Conservation (phyloP, 2,113 vertebrate species). For the Lagopus muta region DNA sequence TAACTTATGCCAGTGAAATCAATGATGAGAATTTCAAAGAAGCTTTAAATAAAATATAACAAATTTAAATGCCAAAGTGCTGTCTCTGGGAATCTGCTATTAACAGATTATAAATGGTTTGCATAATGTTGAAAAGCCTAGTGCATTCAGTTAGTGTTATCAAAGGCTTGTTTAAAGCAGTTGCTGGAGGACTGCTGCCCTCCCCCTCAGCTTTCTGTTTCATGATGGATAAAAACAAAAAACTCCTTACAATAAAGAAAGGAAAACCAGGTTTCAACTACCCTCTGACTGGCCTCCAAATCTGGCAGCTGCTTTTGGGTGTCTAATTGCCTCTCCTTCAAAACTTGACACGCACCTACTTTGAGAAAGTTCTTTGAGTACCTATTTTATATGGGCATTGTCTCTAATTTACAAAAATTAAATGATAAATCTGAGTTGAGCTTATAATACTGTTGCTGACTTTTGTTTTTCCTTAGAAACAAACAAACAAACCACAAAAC, state of each 20-base stretch:
- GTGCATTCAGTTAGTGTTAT: slow-evolving; percentile 66
- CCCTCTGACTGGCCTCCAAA: slow-evolving; percentile 59
- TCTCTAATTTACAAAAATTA: neutral
- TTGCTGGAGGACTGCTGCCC: slow-evolving; percentile 65
- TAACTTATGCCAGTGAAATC: slow-evolving; percentile 71
- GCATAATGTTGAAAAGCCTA: slow-evolving; percentile 73
- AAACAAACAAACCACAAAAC: neutral
- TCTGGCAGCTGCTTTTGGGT: slow-evolving; percentile 57
- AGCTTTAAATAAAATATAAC: slow-evolving; percentile 77
- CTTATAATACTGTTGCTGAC: neutral
- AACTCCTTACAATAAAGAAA: slow-evolving; percentile 54
- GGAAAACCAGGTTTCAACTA: slow-evolving; percentile 57
- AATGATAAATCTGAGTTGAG: neutral
- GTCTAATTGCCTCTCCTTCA: slow-evolving; percentile 65
- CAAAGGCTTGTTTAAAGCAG: slow-evolving; percentile 78
- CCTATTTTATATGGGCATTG: neutral
- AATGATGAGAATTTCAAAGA: slow-evolving; percentile 75
- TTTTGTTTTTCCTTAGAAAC: neutral
- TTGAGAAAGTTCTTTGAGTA: slow-evolving; percentile 40
- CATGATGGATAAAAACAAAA: slow-evolving; percentile 75
- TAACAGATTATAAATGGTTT: slow-evolving; percentile 77
- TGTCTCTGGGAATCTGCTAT: slow-evolving; percentile 70
- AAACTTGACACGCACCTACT: slow-evolving; percentile 46
- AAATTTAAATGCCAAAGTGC: slow-evolving; percentile 73
- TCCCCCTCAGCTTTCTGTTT: slow-evolving; percentile 41